A percentile compares a stretch with the other conserved stretches of the same genome.
Conservation (phyloP, 30 jellyfish, hydroid and myxozoan species). For the Pseudorhiza aurosa region DNA sequence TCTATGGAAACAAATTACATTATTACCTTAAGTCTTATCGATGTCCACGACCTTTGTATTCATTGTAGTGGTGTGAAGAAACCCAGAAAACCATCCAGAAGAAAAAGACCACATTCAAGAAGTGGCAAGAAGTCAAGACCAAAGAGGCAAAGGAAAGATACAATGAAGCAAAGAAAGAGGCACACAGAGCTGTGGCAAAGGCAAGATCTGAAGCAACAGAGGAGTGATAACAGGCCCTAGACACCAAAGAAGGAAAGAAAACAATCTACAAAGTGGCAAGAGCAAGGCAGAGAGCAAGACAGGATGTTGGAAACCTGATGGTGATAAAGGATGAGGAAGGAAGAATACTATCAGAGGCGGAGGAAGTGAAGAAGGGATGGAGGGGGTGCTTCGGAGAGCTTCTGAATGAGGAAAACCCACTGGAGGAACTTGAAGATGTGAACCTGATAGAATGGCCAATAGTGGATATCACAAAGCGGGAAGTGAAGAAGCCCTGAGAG, state of each 20-base stretch:
- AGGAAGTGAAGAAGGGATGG: constrained; percentile 30
- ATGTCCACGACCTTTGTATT: too few relatives aligned
- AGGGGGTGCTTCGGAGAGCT: constrained; percentile 14
- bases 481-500: constrained; percentile 37
- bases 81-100: constrained; percentile 11
- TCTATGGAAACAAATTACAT: too few relatives aligned
- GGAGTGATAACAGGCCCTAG: constrained; percentile 12
- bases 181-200: constrained; percentile 25
- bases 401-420: constrained; percentile 34
- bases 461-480: background rate
- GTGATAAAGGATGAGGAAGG: constrained; percentile 20
- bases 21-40: too few relatives aligned
- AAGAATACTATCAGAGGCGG: constrained; percentile 14
- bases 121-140: background rate
- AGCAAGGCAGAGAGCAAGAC: constrained; percentile 7
- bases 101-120: background rate
- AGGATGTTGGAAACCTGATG: constrained; percentile 2
- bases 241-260: constrained; percentile 1
- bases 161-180: constrained; percentile 15
- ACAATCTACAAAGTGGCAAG: constrained; percentile 2
- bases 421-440: background rate
- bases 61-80: constrained; percentile 33
- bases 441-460: background rate
- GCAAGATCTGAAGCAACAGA: constrained; percentile 11
- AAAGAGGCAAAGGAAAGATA: background rate